Evolutionary conservation across 1,140 invertebrate genomes (phyloP).

Genomic region (Pararge aegeria): DNA sequence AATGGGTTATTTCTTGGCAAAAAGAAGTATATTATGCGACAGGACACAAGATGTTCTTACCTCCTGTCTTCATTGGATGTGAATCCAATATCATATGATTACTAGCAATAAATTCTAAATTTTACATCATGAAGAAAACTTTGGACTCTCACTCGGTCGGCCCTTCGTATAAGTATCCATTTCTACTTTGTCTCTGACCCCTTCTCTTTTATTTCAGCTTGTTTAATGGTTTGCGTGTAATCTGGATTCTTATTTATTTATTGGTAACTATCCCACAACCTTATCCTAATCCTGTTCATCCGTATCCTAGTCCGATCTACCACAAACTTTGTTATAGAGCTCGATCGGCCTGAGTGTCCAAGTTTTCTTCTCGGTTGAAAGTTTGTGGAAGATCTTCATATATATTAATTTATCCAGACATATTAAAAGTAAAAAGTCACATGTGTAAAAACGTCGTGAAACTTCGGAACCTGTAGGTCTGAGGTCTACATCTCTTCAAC

Average conservation of each 20-base stretch:
- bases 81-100: too few relatives aligned
- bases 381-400: slow-evolving; percentile 58
- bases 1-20: too few relatives aligned
- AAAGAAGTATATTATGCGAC: too few relatives aligned
- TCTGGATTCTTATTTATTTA: slow-evolving; percentile 61
- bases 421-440: too few relatives aligned
- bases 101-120: slow-evolving; percentile 63
- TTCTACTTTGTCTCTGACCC: slow-evolving; percentile 28
- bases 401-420: too few relatives aligned
- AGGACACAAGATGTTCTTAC: too few relatives aligned
- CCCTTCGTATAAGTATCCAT: slow-evolving; percentile 10
- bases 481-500: too few relatives aligned
- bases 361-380: slow-evolving; percentile 42
- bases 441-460: too few relatives aligned
- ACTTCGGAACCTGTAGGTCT: too few relatives aligned
- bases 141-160: slow-evolving; percentile 60
- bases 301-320: slow-evolving; percentile 38
- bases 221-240: slow-evolving; percentile 78
- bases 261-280: slow-evolving; percentile 60
- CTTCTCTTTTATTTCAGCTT: slow-evolving; percentile 63
- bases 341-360: slow-evolving; percentile 52
- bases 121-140: slow-evolving; percentile 33
- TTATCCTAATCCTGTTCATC: slow-evolving; percentile 14
- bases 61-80: too few relatives aligned
- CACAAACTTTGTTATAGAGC: slow-evolving; percentile 57